phyloP scores from a whole-genome alignment of 2,797 vertebrate genomes.

The Chiloscyllium punctatum region DNA sequence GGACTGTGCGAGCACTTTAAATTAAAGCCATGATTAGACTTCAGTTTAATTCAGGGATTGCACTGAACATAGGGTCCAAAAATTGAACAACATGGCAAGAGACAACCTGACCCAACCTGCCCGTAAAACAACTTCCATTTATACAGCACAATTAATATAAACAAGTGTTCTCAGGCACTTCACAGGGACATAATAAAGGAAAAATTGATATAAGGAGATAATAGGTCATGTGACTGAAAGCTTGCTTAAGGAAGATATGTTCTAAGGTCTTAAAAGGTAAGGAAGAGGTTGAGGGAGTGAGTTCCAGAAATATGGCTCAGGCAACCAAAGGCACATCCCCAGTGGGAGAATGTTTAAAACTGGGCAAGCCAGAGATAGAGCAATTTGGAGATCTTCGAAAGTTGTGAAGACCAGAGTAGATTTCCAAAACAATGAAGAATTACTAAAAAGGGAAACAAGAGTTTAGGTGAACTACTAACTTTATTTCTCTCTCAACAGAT shows the following conservation, averaged over 20 bases:
- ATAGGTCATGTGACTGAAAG: not conserved
- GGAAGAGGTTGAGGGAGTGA: not conserved
- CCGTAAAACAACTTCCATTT: not conserved
- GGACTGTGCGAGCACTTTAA: not conserved
- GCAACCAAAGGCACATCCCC: not conserved
- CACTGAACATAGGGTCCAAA: not conserved
- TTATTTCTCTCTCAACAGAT: too few relatives aligned
- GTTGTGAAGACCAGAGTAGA: not conserved
- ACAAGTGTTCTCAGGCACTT: not conserved
- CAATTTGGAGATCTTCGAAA: not conserved
- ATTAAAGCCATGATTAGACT: not conserved
- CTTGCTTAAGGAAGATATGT: not conserved
- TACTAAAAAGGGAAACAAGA: too few relatives aligned
- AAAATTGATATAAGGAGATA: not conserved
- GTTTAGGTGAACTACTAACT: too few relatives aligned
- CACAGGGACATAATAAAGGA: not conserved
- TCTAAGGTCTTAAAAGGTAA: not conserved
- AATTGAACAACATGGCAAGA: not conserved
- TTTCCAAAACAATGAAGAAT: not conserved
- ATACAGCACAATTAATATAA: not conserved
- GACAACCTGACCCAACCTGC: not conserved
- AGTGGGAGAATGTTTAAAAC: not conserved
- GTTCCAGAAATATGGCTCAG: not conserved
- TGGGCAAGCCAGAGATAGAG: not conserved
- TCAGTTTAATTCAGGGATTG: not conserved